Evolutionary conservation across 1,140 invertebrate genomes (phyloP), one percentile per base, ranked within the genome.

Genomic region (Euura lappo): DNA sequence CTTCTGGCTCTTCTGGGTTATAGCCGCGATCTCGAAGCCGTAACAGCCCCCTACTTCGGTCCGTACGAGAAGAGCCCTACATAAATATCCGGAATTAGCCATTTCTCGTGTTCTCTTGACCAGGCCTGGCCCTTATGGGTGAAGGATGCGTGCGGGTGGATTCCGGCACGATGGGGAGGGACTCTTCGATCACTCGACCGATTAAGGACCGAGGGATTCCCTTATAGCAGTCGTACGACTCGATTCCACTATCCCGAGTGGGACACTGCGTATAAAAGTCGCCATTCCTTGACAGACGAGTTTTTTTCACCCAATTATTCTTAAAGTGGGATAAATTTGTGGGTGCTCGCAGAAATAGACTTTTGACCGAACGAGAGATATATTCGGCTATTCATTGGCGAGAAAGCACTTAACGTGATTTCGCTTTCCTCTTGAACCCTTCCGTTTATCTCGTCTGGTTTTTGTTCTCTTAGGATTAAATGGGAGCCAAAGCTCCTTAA

Each of bases 1-100:
- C 87, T 87, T 87, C 85, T 88, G 87, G 85, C 84, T 85, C 81
- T 85, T 80, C 79, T 80, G 84, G 85, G 84, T 86, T 86, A 86
- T 87, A 86, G 82, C 78, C 80, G 80, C 83, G 84, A 86, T 86
- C 84, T 86, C 87, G 83, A 86, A 83, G 80, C 81, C 82, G 85
- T 86, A 86, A 86, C 86, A 86, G 79, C 80, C 85, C 79, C 83
- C 84, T 83, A 83, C 85, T 85, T 83, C 82, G 28, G 28, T 28
- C 28, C 28, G 13, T 60, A 60, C 51, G 51, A 60, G 51, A 60
- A 60, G 51, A 60, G 51, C 51, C 83, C 82, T 82, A 88, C 87
- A 87, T 87, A 88, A 88, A 88, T 88, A 87, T 88, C 85, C 85
- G 87, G 86, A 87, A 88, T 88, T 88, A 88, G 87, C 86, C 83